Base-by-base conservation (phyloP, 2,113 vertebrate species). In the Eonycteris spelaea region DNA sequence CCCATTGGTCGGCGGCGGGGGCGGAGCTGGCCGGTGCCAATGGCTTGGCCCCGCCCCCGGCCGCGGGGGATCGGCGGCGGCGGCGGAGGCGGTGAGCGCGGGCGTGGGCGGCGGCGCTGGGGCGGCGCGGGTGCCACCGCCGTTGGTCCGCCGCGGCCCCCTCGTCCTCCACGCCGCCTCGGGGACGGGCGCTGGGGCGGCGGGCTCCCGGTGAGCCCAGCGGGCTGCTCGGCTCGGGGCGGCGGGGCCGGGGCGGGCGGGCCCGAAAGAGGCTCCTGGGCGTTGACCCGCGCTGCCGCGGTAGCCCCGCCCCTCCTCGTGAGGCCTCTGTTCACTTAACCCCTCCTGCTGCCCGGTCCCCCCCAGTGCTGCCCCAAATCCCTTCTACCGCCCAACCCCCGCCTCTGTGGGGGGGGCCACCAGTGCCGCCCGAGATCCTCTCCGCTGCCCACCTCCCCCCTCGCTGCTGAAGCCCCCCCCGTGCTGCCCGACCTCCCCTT, bases 131-230 rank as follows among this genome's bases (percentile, higher is more conserved):
- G 67, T 3, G 51, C 1, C 2, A 0, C 48, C 3, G 53, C 53
- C 21, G 19, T 28, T 75, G 12, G 55, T 74, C 38, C 28, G 40
- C 91, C 21, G 70, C 65, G 93, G 91, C 75, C 75, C 94, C n/a
- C 43, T 73, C 28, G 83, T 22, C 35, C 35, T 80, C n/a, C 30
- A 48, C 55, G 30, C 51, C 11, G 73, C 88, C 71, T 92, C 6
- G 43, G 95, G 67, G 53, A 61, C 78, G 13, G 67, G 91, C 21
- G 61, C 61, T 16, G 30, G 85, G 88, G 33, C 53, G 71, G 91
- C 61, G 40, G 71, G 91, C 53, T 70, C 82, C 70, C 14, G 79
- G 96, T 96, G 95, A 95, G 95, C 91, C 95, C 35, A n/a, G 88
- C 75, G 15, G 24, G 38, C 61, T 61, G 71, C 43, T 43, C 45